phyloP scores from a whole-genome alignment of 2,113 vertebrate species.

The Oreotragus oreotragus region DNA sequence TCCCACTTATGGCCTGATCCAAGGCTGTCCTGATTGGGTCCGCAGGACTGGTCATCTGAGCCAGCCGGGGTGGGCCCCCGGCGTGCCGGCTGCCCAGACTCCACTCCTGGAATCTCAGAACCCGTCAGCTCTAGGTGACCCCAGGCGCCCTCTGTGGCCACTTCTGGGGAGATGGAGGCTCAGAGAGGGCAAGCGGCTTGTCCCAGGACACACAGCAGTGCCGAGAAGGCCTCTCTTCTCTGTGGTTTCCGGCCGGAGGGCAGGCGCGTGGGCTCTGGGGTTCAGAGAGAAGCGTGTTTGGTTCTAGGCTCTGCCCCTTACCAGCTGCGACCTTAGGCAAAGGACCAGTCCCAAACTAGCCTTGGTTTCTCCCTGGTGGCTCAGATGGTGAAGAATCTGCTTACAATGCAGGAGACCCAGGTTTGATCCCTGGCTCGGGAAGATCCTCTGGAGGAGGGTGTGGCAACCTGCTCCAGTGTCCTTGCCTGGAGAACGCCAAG shows the following conservation, averaged over 20 bases:
- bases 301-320: not conserved
- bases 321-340: not conserved
- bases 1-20: slow-evolving; percentile 71
- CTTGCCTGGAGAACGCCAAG: not conserved
- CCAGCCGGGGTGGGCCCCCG: not conserved
- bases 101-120: not conserved
- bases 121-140: not conserved
- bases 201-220: not conserved
- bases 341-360: not conserved
- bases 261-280: not conserved
- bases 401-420: not conserved
- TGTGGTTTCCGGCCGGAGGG: not conserved
- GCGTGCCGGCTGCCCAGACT: not conserved
- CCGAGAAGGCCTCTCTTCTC: not conserved
- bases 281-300: not conserved
- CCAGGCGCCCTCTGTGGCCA: not conserved
- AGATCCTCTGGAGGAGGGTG: not conserved
- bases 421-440: not conserved
- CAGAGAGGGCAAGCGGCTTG: not conserved
- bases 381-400: not conserved
- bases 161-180: not conserved
- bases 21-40: slow-evolving; percentile 38
- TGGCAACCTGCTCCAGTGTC: not conserved
- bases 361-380: not conserved
- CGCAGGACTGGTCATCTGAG: slow-evolving; percentile 41